Percentiles rank a stretch among this genome's conserved stretches.
Evolutionary conservation across 2,113 vertebrate genomes (phyloP).

Genomic region (Ia io): DNA sequence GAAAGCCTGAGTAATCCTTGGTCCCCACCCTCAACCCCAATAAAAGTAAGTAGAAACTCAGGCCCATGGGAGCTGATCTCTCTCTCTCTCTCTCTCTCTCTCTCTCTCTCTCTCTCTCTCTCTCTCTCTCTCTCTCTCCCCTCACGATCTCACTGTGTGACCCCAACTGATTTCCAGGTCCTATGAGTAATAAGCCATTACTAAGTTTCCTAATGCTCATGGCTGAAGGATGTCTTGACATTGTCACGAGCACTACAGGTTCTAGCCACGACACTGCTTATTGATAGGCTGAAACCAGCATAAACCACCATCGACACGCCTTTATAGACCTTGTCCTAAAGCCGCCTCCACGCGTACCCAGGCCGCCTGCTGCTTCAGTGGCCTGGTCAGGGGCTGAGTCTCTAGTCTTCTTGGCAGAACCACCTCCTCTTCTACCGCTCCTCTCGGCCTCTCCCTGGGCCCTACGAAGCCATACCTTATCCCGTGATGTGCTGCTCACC

Average conservation of each 20-base stretch:
- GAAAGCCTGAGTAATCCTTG: neutral
- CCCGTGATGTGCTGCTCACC: neutral
- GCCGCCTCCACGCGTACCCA: rapidly evolving
- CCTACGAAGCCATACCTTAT: neutral
- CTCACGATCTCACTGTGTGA: neutral
- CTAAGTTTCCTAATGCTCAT: neutral
- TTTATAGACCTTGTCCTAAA: neutral
- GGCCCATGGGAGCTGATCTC: neutral
- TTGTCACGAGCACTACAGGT: neutral
- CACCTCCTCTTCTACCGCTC: neutral
- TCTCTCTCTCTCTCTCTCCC: too few species aligned
- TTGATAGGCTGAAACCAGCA: neutral
- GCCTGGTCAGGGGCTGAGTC: neutral
- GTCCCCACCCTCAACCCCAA: neutral
- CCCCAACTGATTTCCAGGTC: neutral
- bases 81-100: neutral
- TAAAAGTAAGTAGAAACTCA: neutral
- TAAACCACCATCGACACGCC: too few species aligned
- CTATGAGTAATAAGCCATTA: neutral
- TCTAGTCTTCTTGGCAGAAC: neutral
- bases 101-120: neutral
- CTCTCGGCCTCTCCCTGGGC: neutral
- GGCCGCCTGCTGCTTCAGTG: neutral
- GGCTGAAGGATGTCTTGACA: neutral
- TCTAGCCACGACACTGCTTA: neutral